Evolutionary conservation across 2,888 invertebrate species (phyloP).

Genomic region (Thera britannica): DNA sequence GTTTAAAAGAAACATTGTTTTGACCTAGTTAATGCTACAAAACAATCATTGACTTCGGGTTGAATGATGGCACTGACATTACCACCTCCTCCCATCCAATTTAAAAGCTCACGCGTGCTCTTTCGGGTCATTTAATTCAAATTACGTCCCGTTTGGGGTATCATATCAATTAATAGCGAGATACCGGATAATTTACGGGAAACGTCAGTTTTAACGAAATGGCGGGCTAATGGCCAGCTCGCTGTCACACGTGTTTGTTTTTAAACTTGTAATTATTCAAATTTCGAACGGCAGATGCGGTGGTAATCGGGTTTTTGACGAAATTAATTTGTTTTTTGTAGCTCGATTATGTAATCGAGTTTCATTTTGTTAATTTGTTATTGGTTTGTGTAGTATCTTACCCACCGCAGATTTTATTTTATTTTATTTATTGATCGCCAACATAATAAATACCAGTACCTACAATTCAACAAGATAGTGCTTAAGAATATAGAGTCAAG

Average conservation of each 20-base stretch:
- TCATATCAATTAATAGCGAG: conserved; percentile 38
- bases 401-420: too few species aligned
- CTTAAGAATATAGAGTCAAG: too few species aligned
- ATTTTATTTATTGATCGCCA: too few species aligned
- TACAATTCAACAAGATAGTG: too few species aligned
- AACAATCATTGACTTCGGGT: conserved; percentile 17
- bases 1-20: background rate
- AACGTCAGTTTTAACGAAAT: conserved; percentile 70
- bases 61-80: conserved; percentile 16
- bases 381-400: background rate
- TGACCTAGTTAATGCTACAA: background rate
- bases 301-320: conserved; percentile 48
- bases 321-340: conserved; percentile 30
- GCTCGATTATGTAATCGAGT: background rate
- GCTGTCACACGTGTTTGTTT: conserved; percentile 48
- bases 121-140: conserved; percentile 57
- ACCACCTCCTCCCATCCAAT: conserved; percentile 35
- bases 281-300: conserved; percentile 78
- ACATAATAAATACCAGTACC: too few species aligned
- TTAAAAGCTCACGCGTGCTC: conserved; percentile 43
- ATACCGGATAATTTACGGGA: conserved; percentile 63
- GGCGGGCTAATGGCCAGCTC: conserved; percentile 49
- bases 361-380: background rate
- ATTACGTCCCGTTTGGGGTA: conserved; percentile 54
- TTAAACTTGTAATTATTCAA: conserved; percentile 73